Percentiles rank a stretch among this genome's conserved stretches.
Evolutionary conservation across 30 jellyfish, hydroid and myxozoan genomes (phyloP).

Genomic region (Pseudorhiza aurosa): DNA sequence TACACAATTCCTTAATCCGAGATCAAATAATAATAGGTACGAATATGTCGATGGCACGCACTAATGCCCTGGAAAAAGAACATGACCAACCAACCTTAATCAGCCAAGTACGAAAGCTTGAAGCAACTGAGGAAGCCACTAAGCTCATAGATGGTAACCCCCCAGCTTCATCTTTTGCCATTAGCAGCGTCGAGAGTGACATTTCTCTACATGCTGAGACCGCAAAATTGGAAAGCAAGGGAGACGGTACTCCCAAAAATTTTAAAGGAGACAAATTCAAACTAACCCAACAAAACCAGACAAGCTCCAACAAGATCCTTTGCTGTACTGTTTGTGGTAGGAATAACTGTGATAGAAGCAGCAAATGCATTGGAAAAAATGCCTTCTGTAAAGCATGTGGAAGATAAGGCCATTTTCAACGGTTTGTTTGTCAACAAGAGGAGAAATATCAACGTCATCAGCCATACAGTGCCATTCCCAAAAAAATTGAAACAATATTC

Average conservation of each 20-base stretch:
- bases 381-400: conserved; percentile 20
- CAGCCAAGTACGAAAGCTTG: background rate
- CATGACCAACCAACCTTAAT: conserved; percentile 4
- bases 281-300: background rate
- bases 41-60: background rate
- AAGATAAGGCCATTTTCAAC: conserved; percentile 4
- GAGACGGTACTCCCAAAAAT: conserved; percentile 19
- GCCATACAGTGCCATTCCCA: background rate
- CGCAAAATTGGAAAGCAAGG: background rate
- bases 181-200: conserved; percentile 7
- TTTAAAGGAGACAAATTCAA: background rate
- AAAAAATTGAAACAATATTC: background rate
- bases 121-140: conserved; percentile 27
- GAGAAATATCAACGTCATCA: background rate
- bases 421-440: background rate
- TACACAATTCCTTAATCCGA: background rate
- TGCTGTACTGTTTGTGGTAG: conserved; percentile 31
- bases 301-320: conserved; percentile 3
- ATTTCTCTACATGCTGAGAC: background rate
- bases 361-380: conserved; percentile 2
- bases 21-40: conserved; percentile 6
- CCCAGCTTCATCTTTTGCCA: background rate
- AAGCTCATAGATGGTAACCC: background rate
- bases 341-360: conserved; percentile 11
- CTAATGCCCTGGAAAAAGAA: conserved; percentile 7